Conservation (phyloP, 1,140 invertebrate species). For the Lasioglossum baleicum region DNA sequence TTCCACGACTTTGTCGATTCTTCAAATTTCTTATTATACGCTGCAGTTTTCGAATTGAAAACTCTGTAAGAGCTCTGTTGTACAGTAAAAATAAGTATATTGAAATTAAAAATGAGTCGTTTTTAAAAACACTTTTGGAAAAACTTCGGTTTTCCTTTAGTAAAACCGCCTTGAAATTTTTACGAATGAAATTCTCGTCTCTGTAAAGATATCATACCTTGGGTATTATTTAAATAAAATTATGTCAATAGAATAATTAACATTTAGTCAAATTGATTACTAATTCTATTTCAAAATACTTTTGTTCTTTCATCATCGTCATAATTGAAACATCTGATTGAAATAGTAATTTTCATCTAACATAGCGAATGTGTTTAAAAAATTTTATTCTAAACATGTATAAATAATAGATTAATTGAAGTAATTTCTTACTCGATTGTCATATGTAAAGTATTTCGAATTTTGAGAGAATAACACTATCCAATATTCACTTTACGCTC, state of each 20-base stretch:
- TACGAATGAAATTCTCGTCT: background rate
- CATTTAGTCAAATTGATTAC: too few species aligned
- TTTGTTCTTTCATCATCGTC: too few species aligned
- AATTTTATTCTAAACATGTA: too few species aligned
- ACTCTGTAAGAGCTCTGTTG: slow-evolving; percentile 48
- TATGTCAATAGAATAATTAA: too few species aligned
- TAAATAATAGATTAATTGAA: too few species aligned
- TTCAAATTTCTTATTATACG: slow-evolving; percentile 24
- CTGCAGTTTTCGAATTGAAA: background rate
- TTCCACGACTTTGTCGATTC: slow-evolving; percentile 11
- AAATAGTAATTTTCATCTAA: too few species aligned
- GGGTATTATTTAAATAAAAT: too few species aligned
- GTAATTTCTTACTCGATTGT: background rate
- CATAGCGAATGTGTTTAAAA: too few species aligned
- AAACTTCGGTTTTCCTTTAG: background rate
- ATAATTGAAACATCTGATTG: too few species aligned
- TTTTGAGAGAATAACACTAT: background rate
- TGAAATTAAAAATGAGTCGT: slow-evolving; percentile 12
- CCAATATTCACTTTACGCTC: too few species aligned
- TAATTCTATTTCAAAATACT: too few species aligned
- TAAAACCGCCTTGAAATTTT: background rate
- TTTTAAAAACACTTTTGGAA: slow-evolving; percentile 40
- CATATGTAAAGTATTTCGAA: background rate
- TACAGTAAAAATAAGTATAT: slow-evolving; percentile 27
- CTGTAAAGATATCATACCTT: background rate